Percentiles rank a stretch among this genome's conserved stretches.
Evolutionary conservation across 37 sponge, comb jelly and placozoan genomes (phyloP).

Genomic region (Cliona cf. orientalis): DNA sequence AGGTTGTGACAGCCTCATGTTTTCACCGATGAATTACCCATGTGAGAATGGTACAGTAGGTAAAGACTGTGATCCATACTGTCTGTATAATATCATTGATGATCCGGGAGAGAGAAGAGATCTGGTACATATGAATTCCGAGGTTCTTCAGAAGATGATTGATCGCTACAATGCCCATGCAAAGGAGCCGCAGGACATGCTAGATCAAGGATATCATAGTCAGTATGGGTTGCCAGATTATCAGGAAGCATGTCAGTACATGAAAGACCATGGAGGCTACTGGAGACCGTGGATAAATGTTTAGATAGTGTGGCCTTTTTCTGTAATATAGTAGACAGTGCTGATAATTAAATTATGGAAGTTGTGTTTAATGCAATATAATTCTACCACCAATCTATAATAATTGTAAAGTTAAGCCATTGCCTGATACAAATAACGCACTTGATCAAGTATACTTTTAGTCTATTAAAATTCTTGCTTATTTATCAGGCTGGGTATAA

Average conservation of each 20-base stretch:
- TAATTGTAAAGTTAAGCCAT: too few species aligned
- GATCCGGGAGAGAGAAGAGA: constrained; percentile 40
- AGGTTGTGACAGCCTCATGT: constrained; percentile 40
- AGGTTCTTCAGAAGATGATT: constrained; percentile 15
- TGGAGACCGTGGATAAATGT: constrained; percentile 19
- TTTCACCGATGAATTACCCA: constrained; percentile 21
- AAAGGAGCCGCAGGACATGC: constrained; percentile 2
- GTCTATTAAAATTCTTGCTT: too few species aligned
- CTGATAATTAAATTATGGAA: too few species aligned
- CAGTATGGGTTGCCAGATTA: background rate
- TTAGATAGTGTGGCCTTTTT: too few species aligned
- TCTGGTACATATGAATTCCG: constrained; percentile 5
- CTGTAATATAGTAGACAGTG: too few species aligned
- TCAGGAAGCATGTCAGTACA: constrained; percentile 6
- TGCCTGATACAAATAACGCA: too few species aligned
- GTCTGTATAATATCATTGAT: constrained; percentile 15
- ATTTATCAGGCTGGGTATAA: too few species aligned
- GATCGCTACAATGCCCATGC: constrained; percentile 22
- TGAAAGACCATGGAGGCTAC: constrained; percentile 1
- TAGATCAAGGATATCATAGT: constrained; percentile 25
- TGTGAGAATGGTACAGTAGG: background rate
- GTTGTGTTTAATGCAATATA: too few species aligned
- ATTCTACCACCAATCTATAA: too few species aligned
- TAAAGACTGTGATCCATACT: constrained; percentile 19
- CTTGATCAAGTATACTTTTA: too few species aligned